phyloP scores from a whole-genome alignment of 2,797 vertebrate genomes.

The Acanthis flammea region DNA sequence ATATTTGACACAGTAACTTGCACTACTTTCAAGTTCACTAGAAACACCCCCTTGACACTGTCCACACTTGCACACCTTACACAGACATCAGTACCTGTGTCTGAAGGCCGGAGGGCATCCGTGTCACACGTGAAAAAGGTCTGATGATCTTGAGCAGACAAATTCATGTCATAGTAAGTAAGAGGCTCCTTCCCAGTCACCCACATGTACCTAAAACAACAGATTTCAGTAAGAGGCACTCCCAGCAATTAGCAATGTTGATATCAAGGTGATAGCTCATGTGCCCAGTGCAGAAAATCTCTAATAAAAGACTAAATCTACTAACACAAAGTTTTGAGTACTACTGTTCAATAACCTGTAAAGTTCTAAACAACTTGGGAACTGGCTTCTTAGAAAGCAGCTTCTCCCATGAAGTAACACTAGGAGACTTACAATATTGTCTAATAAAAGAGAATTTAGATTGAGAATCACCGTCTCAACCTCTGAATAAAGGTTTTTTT shows the following conservation, averaged over 20 bases:
- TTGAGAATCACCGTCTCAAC: not conserved
- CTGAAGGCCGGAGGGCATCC: constrained; percentile 89
- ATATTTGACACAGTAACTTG: accelerated
- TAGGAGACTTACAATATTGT: not conserved
- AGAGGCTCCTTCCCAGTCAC: constrained; percentile 97
- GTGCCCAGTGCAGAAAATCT: not conserved
- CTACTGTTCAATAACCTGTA: not conserved
- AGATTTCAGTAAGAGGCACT: not conserved
- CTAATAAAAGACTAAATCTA: not conserved
- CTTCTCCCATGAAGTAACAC: not conserved
- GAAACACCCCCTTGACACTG: accelerated
- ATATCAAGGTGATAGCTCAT: not conserved
- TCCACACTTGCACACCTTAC: accelerated
- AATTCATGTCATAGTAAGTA: constrained; percentile 98
- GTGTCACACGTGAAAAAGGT: constrained; percentile 97
- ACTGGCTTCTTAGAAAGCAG: not conserved
- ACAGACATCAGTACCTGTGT: constrained; percentile 79
- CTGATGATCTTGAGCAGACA: constrained; percentile 98
- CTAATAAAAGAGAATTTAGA: not conserved
- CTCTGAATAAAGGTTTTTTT: not conserved
- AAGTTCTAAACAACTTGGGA: not conserved
- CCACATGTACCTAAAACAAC: constrained; percentile 88
- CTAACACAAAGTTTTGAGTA: not conserved
- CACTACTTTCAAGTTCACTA: accelerated
- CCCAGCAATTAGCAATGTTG: not conserved